Evolutionary conservation across 1,140 invertebrate species (phyloP).

Genomic region (Yoshiicerus persimilis): DNA sequence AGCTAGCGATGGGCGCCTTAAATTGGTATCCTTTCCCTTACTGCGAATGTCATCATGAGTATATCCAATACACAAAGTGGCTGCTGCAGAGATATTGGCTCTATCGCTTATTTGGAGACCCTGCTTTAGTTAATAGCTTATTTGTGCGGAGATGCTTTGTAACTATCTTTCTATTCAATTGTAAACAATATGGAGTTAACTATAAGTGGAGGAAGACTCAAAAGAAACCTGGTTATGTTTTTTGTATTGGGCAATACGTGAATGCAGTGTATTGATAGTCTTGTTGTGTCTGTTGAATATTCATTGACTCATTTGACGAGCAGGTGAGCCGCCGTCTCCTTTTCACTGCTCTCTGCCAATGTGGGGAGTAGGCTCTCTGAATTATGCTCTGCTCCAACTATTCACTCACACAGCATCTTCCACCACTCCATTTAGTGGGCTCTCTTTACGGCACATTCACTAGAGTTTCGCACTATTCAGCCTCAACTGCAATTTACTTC

Average conservation of each 20-base stretch:
- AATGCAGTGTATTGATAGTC: neutral
- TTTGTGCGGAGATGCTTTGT: neutral
- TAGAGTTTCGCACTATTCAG: neutral
- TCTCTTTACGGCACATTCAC: too few relatives aligned
- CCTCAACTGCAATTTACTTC: neutral
- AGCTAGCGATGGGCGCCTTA: neutral
- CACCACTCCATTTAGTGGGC: too few relatives aligned
- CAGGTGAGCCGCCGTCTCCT: neutral
- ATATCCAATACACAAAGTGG: too few relatives aligned
- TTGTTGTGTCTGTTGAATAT: conserved; percentile 7
- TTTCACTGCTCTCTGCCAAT: neutral
- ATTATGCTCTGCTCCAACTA: neutral
- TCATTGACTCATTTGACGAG: conserved; percentile 16
- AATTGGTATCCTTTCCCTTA: neutral
- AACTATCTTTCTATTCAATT: neutral
- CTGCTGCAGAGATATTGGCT: too few relatives aligned
- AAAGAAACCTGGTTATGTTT: neutral
- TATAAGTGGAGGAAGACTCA: neutral
- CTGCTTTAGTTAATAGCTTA: neutral
- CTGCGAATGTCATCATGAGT: neutral
- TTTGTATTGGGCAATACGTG: neutral
- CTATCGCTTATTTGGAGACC: neutral
- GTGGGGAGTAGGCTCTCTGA: too few relatives aligned
- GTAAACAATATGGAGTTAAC: neutral
- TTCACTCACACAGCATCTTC: too few relatives aligned